Base-by-base conservation (phyloP, 2,113 vertebrate species). In the Tenebrosternarchus preto region DNA sequence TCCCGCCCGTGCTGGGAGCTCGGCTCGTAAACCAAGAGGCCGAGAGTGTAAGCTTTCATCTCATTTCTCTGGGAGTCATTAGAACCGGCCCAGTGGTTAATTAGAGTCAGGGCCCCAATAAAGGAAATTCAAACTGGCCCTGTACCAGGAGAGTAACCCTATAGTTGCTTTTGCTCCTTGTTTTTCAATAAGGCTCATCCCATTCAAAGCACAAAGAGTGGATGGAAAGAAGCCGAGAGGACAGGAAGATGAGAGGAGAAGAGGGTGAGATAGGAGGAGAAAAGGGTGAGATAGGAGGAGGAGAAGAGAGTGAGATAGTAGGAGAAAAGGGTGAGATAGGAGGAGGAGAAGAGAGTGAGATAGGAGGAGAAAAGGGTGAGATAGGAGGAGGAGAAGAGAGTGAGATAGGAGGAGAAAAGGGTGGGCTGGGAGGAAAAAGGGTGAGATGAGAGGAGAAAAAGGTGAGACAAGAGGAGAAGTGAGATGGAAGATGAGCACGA, bases 21-120 rank as follows among this genome's bases (percentile, higher is more conserved):
- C 43, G 84, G 43, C 71, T 73, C n/a, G 85, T 83, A 85, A 88
- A 77, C 69, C 39, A 81, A 84, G 84, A 87, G 31, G 78, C 43
- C 31, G 66, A 20, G 46, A 75, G 78, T 79, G 73, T 81, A 33
- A 76, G 77, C 84, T 85, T 84, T 83, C 82, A 84, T 82, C 82
- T 80, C 83, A 78, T 82, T 85, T 80, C 85, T 77, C 76, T 55
- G 39, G 31, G 67, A 63, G 76, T 68, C 80, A 86, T 86, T 77
- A 82, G 31, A 59, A 76, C 36, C 60, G 43, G 43, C 43, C n/a
- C 69, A 53, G 46, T 5, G 75, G 79, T 78, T 86, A 85, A 86
- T 85, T 86, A 83, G 82, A 46, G 64, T 59, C 68, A 46, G 82
- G 59, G 31, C 69, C 82, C 82, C 63, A 80, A 86, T 75, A 84